Base-by-base conservation (phyloP, 2,113 vertebrate genomes). In the Mastomys natalensis region DNA sequence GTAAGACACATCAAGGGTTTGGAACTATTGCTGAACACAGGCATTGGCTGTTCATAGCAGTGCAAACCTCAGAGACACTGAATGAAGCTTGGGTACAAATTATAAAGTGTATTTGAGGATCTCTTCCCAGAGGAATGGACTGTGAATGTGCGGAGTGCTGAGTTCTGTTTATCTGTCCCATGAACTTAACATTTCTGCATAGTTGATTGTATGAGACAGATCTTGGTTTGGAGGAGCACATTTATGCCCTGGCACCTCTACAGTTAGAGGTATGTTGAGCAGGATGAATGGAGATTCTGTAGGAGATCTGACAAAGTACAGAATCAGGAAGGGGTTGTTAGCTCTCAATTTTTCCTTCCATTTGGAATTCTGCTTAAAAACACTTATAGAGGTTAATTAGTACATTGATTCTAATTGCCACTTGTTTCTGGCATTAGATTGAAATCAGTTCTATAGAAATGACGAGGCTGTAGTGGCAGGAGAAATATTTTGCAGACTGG, bases 371-470 rank as follows among this genome's bases (percentile, higher is more conserved):
- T 87, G 21, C 68, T 62, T 66, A 89, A 89, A 96, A 24, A 43
- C 58, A 77, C 58, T 93, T 77, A 48, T 19, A 90, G 40, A 68
- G 21, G 0, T 94, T 66, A 45, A 85, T 85, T 95, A 62, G 48
- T 53, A 34, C 40, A 77, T 62, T 68, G 70, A 81, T 93, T 74
- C 81, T 62, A 84, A 43, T 64, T 74, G 10, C 31, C 88, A 31
- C 76, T 92, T 80, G 70, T 15, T 78, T 95, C 68, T 68, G 34
- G 58, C 68, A 2, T 73, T 95, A 19, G 45, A 21, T 22, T 94
- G 74, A 77, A 78, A 84, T 51, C 53, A 82, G 37, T 74, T 95
- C 19, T 73, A 22, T 87, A 62, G 86, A 88, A 91, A 96, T 34
- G 80, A 76, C 64, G 73, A 89, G 81, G 88, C 74, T 62, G 37